Conservation (phyloP, 2,797 vertebrate genomes). For the Parambassis ranga region DNA sequence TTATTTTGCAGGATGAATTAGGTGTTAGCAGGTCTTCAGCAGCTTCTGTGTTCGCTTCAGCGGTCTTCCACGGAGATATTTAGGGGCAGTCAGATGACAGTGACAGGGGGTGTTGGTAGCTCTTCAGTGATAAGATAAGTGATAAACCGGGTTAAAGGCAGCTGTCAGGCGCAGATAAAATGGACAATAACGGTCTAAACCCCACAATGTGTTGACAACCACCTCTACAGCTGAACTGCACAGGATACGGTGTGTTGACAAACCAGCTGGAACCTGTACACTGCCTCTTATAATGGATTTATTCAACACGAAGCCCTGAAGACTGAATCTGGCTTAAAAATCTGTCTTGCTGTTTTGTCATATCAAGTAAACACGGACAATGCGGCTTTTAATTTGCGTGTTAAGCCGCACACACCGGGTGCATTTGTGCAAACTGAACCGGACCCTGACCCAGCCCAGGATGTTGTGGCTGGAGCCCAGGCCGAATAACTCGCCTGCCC, state of each 20-base stretch:
- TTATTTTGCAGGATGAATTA: background rate
- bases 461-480: conserved; percentile 46
- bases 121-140: conserved; percentile 64
- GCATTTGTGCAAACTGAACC: conserved; percentile 41
- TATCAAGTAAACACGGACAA: conserved; percentile 12
- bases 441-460: conserved; percentile 34
- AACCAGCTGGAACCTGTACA: background rate
- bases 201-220: conserved; percentile 25
- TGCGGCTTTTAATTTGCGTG: conserved; percentile 62
- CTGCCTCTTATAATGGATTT: conserved; percentile 17
- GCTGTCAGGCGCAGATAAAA: conserved; percentile 77
- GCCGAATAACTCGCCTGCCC: background rate
- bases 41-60: background rate
- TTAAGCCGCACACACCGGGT: conserved; percentile 41
- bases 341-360: background rate
- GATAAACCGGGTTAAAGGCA: conserved; percentile 60
- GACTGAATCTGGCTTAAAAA: background rate
- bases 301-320: background rate
- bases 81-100: conserved; percentile 69
- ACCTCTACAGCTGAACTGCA: background rate
- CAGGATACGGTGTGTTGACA: conserved; percentile 12
- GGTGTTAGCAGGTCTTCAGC: background rate
- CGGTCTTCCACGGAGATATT: background rate
- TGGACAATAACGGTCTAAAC: conserved; percentile 66
- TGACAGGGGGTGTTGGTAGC: conserved; percentile 74